Percentiles rank a stretch among this genome's conserved stretches.
These are phyloP conservation scores for Drosophila gunungcola DNA, from an alignment of 1,140 invertebrate genomes.

Conservation along the genomic window DNA sequence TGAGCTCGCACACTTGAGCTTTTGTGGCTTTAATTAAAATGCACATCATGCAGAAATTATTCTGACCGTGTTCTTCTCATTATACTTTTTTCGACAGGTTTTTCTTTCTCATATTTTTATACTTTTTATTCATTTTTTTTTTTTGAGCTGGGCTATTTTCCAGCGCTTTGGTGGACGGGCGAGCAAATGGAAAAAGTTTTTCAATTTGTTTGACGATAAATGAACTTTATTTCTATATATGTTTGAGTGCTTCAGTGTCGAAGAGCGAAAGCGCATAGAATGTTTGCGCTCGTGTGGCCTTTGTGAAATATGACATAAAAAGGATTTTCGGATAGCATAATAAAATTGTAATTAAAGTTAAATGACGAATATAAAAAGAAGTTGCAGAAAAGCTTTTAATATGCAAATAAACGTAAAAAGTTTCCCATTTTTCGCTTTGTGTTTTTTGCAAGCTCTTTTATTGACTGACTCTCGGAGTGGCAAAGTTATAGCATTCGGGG, in stretches of 20 bases:
- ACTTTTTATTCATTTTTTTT: conserved; percentile 38
- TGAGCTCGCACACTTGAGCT: conserved; percentile 42
- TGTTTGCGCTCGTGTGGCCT: conserved; percentile 28
- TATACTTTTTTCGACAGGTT: conserved; percentile 59
- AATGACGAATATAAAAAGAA: conserved; percentile 54
- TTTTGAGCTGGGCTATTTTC: conserved; percentile 47
- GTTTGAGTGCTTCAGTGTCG: conserved; percentile 13
- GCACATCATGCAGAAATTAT: conserved; percentile 56
- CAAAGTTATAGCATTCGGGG: conserved; percentile 69
- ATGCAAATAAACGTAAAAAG: conserved; percentile 72
- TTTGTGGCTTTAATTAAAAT: conserved; percentile 72
- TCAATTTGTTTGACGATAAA: conserved; percentile 81
- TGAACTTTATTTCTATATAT: conserved; percentile 58
- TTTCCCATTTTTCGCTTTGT: conserved; percentile 18
- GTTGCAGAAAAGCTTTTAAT: conserved; percentile 57
- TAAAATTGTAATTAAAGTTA: conserved; percentile 80
- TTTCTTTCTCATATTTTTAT: conserved; percentile 47
- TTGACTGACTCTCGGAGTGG: conserved; percentile 66
- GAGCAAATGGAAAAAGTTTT: conserved; percentile 78
- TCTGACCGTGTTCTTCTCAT: conserved; percentile 26
- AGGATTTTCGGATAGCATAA: conserved; percentile 69
- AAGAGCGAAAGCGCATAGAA: conserved; percentile 3
- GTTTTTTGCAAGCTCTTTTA: conserved; percentile 49
- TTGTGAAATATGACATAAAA: conserved; percentile 76
- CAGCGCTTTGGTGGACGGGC: conserved; percentile 48